Conservation (phyloP, 1,140 invertebrate species). For the Anadara kagoshimensis region DNA sequence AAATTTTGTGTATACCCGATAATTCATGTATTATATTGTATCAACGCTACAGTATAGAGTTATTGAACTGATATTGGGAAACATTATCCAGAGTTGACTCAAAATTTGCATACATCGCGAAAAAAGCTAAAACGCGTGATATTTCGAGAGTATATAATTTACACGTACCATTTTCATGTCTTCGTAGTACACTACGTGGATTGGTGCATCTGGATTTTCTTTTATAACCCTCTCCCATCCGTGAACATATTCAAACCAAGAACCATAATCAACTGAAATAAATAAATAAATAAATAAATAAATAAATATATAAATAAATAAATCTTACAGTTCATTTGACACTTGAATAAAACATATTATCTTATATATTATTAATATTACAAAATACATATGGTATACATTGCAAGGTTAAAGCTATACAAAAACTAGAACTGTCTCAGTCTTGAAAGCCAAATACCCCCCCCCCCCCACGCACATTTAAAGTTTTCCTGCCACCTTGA, state of each 20-base stretch:
- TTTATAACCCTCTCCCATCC: constrained; percentile 41
- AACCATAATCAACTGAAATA: constrained; percentile 46
- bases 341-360: background rate
- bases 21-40: too few relatives aligned
- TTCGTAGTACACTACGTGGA: constrained; percentile 42
- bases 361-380: background rate
- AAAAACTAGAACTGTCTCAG: too few relatives aligned
- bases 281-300: background rate
- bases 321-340: background rate
- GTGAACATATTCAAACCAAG: constrained; percentile 48
- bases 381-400: background rate
- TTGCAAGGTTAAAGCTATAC: too few relatives aligned
- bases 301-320: too few relatives aligned
- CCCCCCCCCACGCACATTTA: too few relatives aligned
- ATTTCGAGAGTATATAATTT: background rate
- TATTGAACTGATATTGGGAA: too few relatives aligned
- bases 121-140: background rate
- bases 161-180: constrained; percentile 45
- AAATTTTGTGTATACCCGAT: too few relatives aligned
- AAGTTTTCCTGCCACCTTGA: too few relatives aligned
- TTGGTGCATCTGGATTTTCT: constrained; percentile 40
- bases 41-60: too few relatives aligned
- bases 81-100: too few relatives aligned
- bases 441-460: too few relatives aligned
- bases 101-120: too few relatives aligned